Evolutionary conservation across 2,888 invertebrate genomes (phyloP), one percentile per base, ranked within the genome.

Genomic region (Dinocampus coccinellae): DNA sequence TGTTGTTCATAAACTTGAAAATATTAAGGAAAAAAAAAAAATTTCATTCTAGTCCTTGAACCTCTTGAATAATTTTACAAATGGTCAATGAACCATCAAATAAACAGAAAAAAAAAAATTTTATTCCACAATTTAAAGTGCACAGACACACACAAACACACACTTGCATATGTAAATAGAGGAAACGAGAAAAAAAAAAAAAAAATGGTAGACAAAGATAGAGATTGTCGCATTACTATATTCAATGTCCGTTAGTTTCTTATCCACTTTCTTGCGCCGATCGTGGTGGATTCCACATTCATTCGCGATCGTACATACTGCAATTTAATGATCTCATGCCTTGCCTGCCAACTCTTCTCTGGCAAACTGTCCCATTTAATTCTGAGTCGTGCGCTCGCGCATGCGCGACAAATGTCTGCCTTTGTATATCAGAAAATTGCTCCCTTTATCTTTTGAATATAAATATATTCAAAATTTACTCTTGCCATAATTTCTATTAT

Each of bases 41-140:
- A 16, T 52, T 29, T 36, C 64, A 73, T 58, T 73, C 73, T 77
- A 76, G 76, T 76, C 82, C 80, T 81, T 82, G 82, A 81, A 81
- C 81, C 78, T 75, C 66, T 53, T 65, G 72, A 42, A 62, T 69
- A 69, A 39, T 39, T 72, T 73, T 61, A 55, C 69, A 55, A 33
- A 70, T 70, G 77, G 77, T 81, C 80, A 73, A 75, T 73, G 79
- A 80, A 76, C 80, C 72, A 62, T 64, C 62, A 22, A 42, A 33
- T 36, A 20, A 64, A 29, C 26, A n/a, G n/a, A n/a, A n/a, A n/a
- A n/a, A n/a, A n/a, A n/a, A n/a, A n/a, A n/a, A n/a, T n/a, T n/a
- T n/a, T n/a, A n/a, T n/a, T n/a, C n/a, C n/a, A n/a, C n/a, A n/a
- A n/a, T n/a, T n/a, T n/a, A n/a, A n/a, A n/a, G n/a, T n/a, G n/a